A percentile compares a stretch with the other conserved stretches of the same genome.
phyloP scores from a whole-genome alignment of 23 tunicate genomes.

The Trididemnum miniatum region DNA sequence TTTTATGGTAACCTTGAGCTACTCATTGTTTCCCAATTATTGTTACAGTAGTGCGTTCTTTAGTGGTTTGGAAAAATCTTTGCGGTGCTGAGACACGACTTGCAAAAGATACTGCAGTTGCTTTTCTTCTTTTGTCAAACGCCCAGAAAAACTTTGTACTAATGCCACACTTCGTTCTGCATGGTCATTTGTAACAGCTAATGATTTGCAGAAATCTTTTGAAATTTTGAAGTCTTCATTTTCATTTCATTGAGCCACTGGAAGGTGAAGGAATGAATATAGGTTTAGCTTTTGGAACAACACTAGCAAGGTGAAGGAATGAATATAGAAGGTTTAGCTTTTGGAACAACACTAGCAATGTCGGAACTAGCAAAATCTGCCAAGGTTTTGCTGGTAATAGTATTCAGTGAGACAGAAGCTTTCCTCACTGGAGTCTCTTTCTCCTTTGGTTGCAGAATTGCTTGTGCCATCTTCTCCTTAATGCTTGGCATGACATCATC shows the following conservation, averaged over 20 bases:
- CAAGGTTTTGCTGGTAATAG: neutral
- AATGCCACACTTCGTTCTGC: neutral
- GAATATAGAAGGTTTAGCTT: neutral
- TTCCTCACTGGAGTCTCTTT: neutral
- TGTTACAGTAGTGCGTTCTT: no score
- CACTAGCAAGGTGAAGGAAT: no score
- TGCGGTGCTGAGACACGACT: no score
- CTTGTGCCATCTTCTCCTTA: neutral
- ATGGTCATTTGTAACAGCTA: neutral
- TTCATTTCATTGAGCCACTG: neutral
- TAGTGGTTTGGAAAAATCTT: no score
- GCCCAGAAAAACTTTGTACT: no score
- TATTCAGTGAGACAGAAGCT: neutral
- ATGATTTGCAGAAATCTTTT: neutral
- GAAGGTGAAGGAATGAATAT: neutral
- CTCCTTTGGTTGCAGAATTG: neutral
- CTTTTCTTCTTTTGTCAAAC: no score
- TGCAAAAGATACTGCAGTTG: no score
- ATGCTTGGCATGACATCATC: conserved; percentile 11
- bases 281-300: no score
- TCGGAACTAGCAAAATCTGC: neutral
- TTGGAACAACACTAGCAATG: neutral
- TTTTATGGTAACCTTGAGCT: no score
- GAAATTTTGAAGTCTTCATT: no score
- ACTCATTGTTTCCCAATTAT: no score